Conservation (phyloP, 2,113 vertebrate genomes). For the Spilogale gracilis region DNA sequence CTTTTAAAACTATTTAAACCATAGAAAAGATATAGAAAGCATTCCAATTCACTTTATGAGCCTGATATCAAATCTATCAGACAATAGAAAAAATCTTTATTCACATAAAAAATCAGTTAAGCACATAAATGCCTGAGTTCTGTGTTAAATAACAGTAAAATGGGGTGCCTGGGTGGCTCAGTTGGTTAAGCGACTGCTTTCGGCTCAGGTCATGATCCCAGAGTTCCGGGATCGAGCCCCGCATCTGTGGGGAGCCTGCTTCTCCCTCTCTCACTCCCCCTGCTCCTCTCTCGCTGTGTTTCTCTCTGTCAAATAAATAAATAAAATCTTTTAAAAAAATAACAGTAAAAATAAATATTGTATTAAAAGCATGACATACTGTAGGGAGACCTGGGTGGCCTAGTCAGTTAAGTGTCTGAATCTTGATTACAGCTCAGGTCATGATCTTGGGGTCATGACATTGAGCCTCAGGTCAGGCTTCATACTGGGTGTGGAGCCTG, state of each 20-base stretch:
- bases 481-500: not conserved
- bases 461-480: not conserved
- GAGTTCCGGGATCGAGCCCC: no score
- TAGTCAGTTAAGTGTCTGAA: not conserved
- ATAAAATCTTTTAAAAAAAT: no score
- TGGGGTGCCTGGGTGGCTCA: no score
- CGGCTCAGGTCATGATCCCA: no score
- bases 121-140: not conserved
- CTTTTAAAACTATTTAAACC: not conserved
- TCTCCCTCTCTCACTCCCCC: no score
- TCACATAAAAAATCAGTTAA: conserved; percentile 27
- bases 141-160: conserved; percentile 5
- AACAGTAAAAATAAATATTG: not conserved
- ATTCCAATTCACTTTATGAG: not conserved
- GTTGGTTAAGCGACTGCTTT: no score
- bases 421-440: not conserved
- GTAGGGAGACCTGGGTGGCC: not conserved
- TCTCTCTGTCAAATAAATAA: no score
- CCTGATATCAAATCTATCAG: not conserved
- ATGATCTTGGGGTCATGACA: not conserved
- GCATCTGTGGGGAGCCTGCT: no score
- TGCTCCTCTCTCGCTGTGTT: no score
- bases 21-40: not conserved
- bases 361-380: not conserved
- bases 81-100: not conserved